Base-by-base conservation (phyloP, 2,888 invertebrate species). In the Drosophila acutilabella region DNA sequence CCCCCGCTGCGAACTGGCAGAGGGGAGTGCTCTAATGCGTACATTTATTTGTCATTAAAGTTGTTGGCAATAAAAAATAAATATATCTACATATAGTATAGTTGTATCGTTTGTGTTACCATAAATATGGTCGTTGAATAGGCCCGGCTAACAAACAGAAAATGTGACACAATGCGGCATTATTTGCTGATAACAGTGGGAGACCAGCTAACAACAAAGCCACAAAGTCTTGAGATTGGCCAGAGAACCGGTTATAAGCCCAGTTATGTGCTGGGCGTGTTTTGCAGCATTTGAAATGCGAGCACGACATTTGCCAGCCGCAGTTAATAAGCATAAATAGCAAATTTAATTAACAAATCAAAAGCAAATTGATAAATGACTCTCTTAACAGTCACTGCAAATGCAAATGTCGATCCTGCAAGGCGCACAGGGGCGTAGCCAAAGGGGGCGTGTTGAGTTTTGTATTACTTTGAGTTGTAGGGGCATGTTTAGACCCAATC, bases 321-420 rank as follows among this genome's bases (percentile, higher is more conserved):
- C 81, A 72, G 66, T 78, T 88, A 88, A 85, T 87, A 87, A 82
- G 81, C 87, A 87, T 87, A 88, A 83, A 83, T 82, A 80, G 70
- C 74, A 75, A 81, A 87, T 87, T 85, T 81, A 85, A 85, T 85
- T 85, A 89, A 87, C 89, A 87, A 85, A 85, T 85, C 89, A 87
- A 89, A 89, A 72, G 85, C 88, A 79, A 87, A 81, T 79, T 89
- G 77, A 89, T 87, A 83, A 86, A 83, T 78, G 75, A 80, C 70
- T 72, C 59, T 40, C 57, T 64, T 36, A 40, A 20, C 38, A 59
- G 62, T 18, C 56, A 54, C 62, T 78, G 61, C 60, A 64, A 74
- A 65, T 62, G 64, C 67, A 65, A 70, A 67, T 67, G 38, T 41
- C 59, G 62, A 62, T 74, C 56, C 76, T 76, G 48, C 75, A 51